Evolutionary conservation across 2,888 invertebrate genomes (phyloP), one percentile per base, ranked within the genome.

Genomic region (Icerya purchasi): DNA sequence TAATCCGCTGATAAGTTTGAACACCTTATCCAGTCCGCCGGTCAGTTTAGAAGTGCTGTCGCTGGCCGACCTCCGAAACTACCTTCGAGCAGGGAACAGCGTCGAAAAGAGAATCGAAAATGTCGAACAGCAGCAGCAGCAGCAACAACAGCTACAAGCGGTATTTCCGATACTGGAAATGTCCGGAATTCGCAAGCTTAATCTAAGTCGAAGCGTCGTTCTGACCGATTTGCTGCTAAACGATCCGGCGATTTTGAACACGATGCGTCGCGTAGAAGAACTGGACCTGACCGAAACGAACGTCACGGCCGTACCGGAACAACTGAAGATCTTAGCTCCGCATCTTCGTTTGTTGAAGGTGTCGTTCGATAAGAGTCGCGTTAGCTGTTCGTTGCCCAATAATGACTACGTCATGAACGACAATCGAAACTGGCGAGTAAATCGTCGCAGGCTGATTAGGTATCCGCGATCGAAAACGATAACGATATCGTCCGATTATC

Each of bases 131-230:
- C 64, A 50, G n/a, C n/a, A n/a, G n/a, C n/a, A n/a, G n/a, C n/a
- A n/a, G n/a, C n/a, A n/a, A n/a, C 21, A 14, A 2, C 49, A 49
- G 2, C 36, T 54, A 2, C n/a, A 20, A 8, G 50, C n/a, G 21
- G 51, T 54, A 22, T 66, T 66, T 54, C 83, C 83, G 25, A 75
- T 83, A 66, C 78, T 82, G 18, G 77, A 84, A 20, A 80, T 82
- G 21, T 83, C 83, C 69, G 78, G 79, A 67, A 75, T 89, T 61
- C 78, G 82, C 68, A 78, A 77, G 68, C 75, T 90, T 64, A 84
- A 88, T 72, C 75, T 90, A 56, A 82, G 84, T 63, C 76, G 78
- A 62, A 88, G 87, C 69, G 80, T 83, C 1, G 78, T 78, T 62
- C 75, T 88, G 65, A 82, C 83, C 51, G 74, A 77, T 60, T 81